Evolutionary conservation across 2,888 invertebrate genomes (phyloP).

Genomic region (Microplitis deprimator): DNA sequence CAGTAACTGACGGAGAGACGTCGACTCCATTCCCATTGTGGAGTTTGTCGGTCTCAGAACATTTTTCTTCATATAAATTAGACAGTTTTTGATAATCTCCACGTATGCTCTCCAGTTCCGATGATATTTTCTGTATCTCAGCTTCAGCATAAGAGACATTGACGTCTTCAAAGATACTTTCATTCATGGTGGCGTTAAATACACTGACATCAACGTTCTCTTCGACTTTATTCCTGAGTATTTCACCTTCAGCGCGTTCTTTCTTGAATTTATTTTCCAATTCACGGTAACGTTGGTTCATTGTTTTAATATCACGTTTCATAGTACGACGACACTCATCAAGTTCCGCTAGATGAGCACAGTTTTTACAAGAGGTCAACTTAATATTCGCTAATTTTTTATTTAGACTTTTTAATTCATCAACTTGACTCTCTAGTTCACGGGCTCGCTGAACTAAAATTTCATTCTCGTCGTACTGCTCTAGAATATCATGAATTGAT

Average conservation of each 20-base stretch:
- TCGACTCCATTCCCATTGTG: slow-evolving; percentile 45
- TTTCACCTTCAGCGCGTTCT: slow-evolving; percentile 56
- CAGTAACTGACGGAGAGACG: slow-evolving; percentile 39
- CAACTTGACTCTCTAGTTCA: slow-evolving; percentile 53
- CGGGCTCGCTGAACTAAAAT: slow-evolving; percentile 45
- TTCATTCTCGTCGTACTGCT: slow-evolving; percentile 31
- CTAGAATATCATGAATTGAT: slow-evolving; percentile 1
- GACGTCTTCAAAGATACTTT: slow-evolving; percentile 48
- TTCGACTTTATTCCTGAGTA: slow-evolving; percentile 57
- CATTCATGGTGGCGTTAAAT: not conserved
- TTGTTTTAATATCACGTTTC: slow-evolving; percentile 56
- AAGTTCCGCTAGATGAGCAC: slow-evolving; percentile 57
- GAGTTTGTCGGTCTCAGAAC: slow-evolving; percentile 58
- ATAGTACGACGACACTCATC: slow-evolving; percentile 56
- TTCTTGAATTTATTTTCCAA: slow-evolving; percentile 59
- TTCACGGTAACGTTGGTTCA: slow-evolving; percentile 56
- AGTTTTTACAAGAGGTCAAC: slow-evolving; percentile 57
- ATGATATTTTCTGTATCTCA: slow-evolving; percentile 56
- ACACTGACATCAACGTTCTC: slow-evolving; percentile 47
- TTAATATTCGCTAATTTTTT: slow-evolving; percentile 60
- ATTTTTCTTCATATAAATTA: slow-evolving; percentile 57
- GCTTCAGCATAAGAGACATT: slow-evolving; percentile 60
- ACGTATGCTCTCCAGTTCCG: slow-evolving; percentile 58
- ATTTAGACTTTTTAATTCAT: slow-evolving; percentile 55
- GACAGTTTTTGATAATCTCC: slow-evolving; percentile 56